These are phyloP conservation scores for Abramis brama DNA, from an alignment of 2,113 vertebrate genomes.

Conservation along the genomic window DNA sequence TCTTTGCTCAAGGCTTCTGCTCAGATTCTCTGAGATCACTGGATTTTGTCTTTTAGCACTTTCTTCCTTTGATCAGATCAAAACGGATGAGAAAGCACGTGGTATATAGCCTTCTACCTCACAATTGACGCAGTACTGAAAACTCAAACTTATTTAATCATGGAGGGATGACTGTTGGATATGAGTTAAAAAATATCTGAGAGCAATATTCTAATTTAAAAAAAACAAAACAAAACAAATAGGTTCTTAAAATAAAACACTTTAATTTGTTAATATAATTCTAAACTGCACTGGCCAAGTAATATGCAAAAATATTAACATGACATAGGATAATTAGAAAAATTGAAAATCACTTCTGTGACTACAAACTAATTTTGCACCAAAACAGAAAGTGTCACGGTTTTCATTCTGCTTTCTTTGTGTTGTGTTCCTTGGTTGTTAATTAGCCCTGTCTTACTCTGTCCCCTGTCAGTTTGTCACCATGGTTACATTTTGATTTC, in stretches of 20 bases:
- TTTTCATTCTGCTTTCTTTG: too few relatives aligned
- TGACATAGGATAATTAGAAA: not conserved
- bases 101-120: not conserved
- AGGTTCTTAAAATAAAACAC: not conserved
- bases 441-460: too few relatives aligned
- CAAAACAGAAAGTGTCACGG: too few relatives aligned
- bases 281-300: not conserved
- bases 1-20: not conserved
- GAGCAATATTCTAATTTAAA: not conserved
- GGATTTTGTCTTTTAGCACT: constrained; percentile 18
- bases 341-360: too few relatives aligned
- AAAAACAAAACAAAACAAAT: not conserved
- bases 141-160: not conserved
- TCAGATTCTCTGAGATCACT: not conserved
- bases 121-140: not conserved
- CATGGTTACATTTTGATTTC: too few relatives aligned
- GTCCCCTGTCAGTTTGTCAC: too few relatives aligned
- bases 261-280: not conserved
- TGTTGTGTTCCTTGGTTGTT: too few relatives aligned
- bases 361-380: too few relatives aligned
- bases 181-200: not conserved
- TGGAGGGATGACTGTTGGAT: not conserved
- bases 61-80: not conserved
- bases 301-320: not conserved
- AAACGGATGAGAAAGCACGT: not conserved